phyloP scores from a whole-genome alignment of 2,113 vertebrate genomes.

The Etheostoma spectabile region DNA sequence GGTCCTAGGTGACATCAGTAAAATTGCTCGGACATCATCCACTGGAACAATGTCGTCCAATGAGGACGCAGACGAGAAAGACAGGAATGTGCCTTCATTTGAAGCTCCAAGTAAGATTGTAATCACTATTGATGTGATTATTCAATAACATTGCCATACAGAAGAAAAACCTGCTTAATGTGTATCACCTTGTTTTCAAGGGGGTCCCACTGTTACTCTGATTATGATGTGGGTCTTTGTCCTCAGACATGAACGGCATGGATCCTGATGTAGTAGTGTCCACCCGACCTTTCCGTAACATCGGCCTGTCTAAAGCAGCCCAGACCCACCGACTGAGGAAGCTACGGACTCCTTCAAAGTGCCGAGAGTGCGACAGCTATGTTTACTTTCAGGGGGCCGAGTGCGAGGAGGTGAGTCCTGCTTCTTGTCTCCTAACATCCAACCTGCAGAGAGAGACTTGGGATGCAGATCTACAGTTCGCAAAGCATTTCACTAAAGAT shows the following conservation, averaged over 20 bases:
- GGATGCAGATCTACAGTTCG: not conserved
- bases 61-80: conserved; percentile 89
- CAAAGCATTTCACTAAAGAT: not conserved
- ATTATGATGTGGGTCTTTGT: not conserved
- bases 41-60: conserved; percentile 89
- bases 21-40: conserved; percentile 85
- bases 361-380: conserved; percentile 96
- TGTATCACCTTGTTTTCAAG: not conserved
- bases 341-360: conserved; percentile 92
- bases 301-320: conserved; percentile 94
- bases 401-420: conserved; percentile 91
- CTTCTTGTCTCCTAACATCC: not conserved
- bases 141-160: too few relatives aligned
- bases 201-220: not conserved
- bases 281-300: conserved; percentile 90
- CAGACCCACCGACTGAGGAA: conserved; percentile 93
- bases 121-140: not conserved
- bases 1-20: conserved; percentile 88
- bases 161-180: not conserved
- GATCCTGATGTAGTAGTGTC: conserved; percentile 83
- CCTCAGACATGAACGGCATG: conserved; percentile 89
- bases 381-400: conserved; percentile 98
- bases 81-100: conserved; percentile 81
- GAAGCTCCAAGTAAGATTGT: conserved; percentile 84
- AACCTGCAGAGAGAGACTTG: not conserved